Base-by-base conservation (phyloP, 2,888 invertebrate species). In the Dicyrtomina minuta region DNA sequence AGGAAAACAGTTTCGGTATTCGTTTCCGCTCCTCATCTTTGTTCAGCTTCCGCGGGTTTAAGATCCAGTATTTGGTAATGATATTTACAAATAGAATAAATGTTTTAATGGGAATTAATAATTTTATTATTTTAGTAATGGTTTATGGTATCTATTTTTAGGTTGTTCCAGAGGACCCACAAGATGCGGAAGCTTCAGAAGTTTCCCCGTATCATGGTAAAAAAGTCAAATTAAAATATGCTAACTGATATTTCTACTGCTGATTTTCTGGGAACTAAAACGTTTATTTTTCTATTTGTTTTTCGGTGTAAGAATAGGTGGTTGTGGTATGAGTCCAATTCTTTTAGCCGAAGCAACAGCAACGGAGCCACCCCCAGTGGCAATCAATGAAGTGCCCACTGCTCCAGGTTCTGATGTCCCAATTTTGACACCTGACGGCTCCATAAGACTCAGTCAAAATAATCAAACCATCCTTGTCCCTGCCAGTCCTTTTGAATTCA, bases 31-130 rank as follows among this genome's bases (percentile, higher is more conserved):
- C 78, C 5, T 77, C 77, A 0, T 66, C 75, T 6, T 61, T 78
- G 0, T 78, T 78, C 62, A 77, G 75, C 53, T 78, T 76, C 73
- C 49, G 78, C 49, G 78, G 78, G 71, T 66, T 77, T 41, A 78
- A 77, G 62, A 51, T 78, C 33, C 74, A 78, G 26, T 78, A 77
- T 64, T 64, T 78, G 60, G 78, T 78, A 71, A 59, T n/a, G n/a
- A n/a, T n/a, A n/a, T n/a, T n/a, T n/a, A n/a, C n/a, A n/a, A n/a
- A 61, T 12, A 53, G 43, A n/a, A 6, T 26, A 8, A 56, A n/a
- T n/a, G n/a, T 12, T 10, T 17, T 8, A 53, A 10, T 10, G 20
- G n/a, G n/a, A 15, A 15, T 13, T 53, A 17, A 17, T 53, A 17
- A 53, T 17, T 53, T 17, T 10, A 17, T n/a, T n/a, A n/a, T n/a